A percentile compares a stretch with the other conserved stretches of the same genome.
These are phyloP conservation scores for Gila robusta DNA, from an alignment of 2,797 vertebrate species.

Conservation along the genomic window DNA sequence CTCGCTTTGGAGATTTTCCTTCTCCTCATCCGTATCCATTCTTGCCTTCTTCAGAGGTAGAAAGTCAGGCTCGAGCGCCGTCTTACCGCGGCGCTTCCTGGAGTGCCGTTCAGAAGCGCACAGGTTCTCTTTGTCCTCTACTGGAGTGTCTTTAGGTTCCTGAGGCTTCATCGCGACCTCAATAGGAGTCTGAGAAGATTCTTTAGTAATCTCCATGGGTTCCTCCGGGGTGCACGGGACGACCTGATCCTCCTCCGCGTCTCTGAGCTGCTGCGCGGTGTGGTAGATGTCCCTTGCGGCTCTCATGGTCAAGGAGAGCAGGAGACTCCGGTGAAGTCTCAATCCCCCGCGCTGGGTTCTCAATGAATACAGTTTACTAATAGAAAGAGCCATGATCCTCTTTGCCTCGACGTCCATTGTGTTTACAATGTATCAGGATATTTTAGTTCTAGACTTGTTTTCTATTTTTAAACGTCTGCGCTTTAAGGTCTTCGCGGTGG, in stretches of 20 bases:
- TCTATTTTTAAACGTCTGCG: slow-evolving; percentile 66
- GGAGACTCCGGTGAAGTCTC: slow-evolving; percentile 88
- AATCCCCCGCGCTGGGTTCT: slow-evolving; percentile 88
- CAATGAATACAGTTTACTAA: slow-evolving; percentile 89
- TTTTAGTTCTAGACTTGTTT: slow-evolving; percentile 41
- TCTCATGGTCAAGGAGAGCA: slow-evolving; percentile 88
- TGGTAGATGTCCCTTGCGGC: slow-evolving; percentile 89
- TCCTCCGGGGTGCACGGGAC: slow-evolving; percentile 58
- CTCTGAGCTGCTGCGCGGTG: slow-evolving; percentile 71
- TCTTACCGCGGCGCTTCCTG: slow-evolving; percentile 83
- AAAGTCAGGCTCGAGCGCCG: slow-evolving; percentile 79
- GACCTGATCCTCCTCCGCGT: slow-evolving; percentile 57
- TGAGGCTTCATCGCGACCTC: background rate
- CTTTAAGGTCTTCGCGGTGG: background rate
- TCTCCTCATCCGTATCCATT: slow-evolving; percentile 80
- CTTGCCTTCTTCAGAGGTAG: slow-evolving; percentile 88
- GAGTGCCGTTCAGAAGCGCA: slow-evolving; percentile 69
- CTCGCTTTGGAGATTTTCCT: slow-evolving; percentile 62
- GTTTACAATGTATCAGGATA: background rate
- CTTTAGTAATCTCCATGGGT: slow-evolving; percentile 70
- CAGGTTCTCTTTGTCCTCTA: slow-evolving; percentile 72
- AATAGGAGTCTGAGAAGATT: slow-evolving; percentile 30
- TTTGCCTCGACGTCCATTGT: slow-evolving; percentile 89
- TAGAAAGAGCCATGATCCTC: slow-evolving; percentile 87
- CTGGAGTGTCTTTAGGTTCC: slow-evolving; percentile 30